Conservation (phyloP, 2,113 vertebrate genomes). For the Sorex araneus region DNA sequence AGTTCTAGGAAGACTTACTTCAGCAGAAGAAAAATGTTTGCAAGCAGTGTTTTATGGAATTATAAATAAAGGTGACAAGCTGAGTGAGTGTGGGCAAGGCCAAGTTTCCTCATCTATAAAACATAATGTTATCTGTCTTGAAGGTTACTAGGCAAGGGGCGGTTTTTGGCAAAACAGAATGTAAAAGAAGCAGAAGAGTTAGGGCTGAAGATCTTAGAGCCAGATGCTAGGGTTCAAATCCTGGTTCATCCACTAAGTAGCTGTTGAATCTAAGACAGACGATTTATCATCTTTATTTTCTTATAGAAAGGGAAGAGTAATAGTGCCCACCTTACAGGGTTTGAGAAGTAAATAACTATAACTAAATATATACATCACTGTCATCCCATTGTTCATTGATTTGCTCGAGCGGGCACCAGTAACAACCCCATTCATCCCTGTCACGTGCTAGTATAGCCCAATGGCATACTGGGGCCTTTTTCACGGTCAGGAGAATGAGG, state of each 20-base stretch:
- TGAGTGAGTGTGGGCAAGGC: not conserved
- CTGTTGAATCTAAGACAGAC: not conserved
- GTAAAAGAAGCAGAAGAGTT: not conserved
- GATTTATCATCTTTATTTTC: not conserved
- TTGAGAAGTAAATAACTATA: not conserved
- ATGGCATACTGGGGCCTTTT: no score
- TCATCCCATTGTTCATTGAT: no score
- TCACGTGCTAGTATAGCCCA: no score
- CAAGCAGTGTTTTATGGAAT: not conserved
- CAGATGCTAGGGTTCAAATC: not conserved
- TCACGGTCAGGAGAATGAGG: no score
- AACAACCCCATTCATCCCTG: no score
- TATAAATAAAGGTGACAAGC: slow-evolving; percentile 14
- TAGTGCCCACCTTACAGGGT: not conserved
- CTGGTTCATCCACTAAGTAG: not conserved
- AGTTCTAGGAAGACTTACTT: slow-evolving; percentile 13
- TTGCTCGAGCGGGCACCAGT: no score
- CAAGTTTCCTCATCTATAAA: slow-evolving; percentile 3
- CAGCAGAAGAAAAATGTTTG: slow-evolving; percentile 40
- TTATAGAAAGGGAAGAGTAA: not conserved
- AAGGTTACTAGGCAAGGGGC: not conserved
- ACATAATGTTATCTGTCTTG: not conserved
- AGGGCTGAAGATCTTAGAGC: not conserved
- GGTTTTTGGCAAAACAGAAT: slow-evolving; percentile 16
- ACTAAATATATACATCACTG: no score